Evolutionary conservation across 2,797 vertebrate genomes (phyloP), one percentile per base, ranked within the genome.

Genomic region (Neosilurus hyrtlii): DNA sequence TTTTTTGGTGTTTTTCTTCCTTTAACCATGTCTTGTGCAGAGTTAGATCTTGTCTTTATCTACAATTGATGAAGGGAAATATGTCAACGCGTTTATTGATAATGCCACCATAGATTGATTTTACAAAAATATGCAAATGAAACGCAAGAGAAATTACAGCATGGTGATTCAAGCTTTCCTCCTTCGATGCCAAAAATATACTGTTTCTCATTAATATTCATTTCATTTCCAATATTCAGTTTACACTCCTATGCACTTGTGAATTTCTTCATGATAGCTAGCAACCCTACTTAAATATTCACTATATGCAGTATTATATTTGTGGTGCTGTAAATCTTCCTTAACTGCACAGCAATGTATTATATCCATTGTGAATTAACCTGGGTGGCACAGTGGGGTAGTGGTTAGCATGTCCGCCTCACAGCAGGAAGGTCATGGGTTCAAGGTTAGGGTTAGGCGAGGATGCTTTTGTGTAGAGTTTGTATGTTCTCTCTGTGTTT

Each of bases 91-190:
- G 14, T 78, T 83, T 87, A 85, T 85, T 84, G 82, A 82, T 84
- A 83, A 84, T 56, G 81, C 56, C 82, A 66, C 76, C 71, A 61
- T 80, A 86, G 70, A 74, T 74, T 76, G 85, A 85, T 86, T 83
- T 63, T 79, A 70, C 84, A 85, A 84, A 81, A 72, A 87, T 87
- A 88, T 89, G 89, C 87, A 83, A 87, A 88, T 87, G 49, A 30
- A 65, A 79, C 82, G 87, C 83, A 82, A 88, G 84, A 79, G 75
- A 77, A 88, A 86, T 49, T 51, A 49, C 12, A 51, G 74, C 70
- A 82, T 83, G 83, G 30, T 83, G 81, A 84, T 86, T 86, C 72
- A 57, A 86, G 83, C 74, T 72, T 87, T 78, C 56, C 82, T 15
- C 79, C 83, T 89, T 89, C 88, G 85, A 88, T 88, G 68, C 62